A percentile compares a stretch with the other conserved stretches of the same genome.
Conservation (phyloP, 1,140 invertebrate species). For the Lordiphosa collinella region DNA sequence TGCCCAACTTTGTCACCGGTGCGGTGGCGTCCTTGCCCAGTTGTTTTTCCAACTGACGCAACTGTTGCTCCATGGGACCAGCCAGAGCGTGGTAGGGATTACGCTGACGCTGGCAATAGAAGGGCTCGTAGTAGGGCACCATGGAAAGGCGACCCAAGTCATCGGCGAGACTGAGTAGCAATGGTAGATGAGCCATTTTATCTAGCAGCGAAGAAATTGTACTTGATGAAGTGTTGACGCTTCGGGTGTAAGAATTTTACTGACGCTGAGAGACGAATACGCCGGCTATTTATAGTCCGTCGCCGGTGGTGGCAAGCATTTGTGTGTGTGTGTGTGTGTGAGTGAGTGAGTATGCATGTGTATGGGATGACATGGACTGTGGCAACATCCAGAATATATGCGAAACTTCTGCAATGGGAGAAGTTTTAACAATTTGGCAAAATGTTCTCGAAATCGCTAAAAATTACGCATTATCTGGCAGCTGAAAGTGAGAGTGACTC, state of each 20-base stretch:
- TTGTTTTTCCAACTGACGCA: conserved; percentile 44
- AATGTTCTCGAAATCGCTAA: conserved; percentile 47
- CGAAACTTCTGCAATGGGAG: conserved; percentile 34
- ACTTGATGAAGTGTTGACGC: conserved; percentile 23
- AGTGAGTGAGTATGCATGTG: not conserved
- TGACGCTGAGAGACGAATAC: conserved; percentile 33
- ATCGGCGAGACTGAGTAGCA: conserved; percentile 65
- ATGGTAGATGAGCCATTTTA: conserved; percentile 61
- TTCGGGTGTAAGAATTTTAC: conserved; percentile 43
- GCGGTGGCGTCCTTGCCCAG: conserved; percentile 6
- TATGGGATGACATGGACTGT: conserved; percentile 6
- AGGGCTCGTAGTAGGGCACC: conserved; percentile 57
- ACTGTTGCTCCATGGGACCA: conserved; percentile 43
- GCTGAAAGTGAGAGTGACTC: conserved; percentile 35
- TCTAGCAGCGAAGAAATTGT: not conserved
- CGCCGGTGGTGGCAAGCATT: conserved; percentile 14
- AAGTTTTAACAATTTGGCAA: conserved; percentile 22
- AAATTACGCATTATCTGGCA: conserved; percentile 31
- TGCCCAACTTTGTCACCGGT: conserved; percentile 72
- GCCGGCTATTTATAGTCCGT: conserved; percentile 53
- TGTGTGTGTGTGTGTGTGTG: conserved; percentile 8
- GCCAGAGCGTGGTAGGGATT: conserved; percentile 38
- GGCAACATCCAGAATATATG: conserved; percentile 8
- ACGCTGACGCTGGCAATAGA: conserved; percentile 40
- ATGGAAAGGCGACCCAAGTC: conserved; percentile 61